Base-by-base conservation (phyloP, 2,797 vertebrate species). In the Sebastolobus altivelis region DNA sequence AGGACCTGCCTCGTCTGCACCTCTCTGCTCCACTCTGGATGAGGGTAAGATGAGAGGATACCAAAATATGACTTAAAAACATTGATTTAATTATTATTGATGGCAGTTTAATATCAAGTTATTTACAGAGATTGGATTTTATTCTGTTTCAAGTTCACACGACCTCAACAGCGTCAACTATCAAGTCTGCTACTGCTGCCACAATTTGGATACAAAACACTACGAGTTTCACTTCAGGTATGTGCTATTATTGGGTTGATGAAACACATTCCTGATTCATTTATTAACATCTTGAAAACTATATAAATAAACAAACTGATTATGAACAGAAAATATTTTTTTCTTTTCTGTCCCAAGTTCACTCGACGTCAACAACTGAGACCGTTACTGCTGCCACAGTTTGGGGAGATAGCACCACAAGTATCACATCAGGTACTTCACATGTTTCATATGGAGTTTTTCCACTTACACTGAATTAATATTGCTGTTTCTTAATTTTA, bases 21-120 rank as follows among this genome's bases (percentile, higher is more conserved):
- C 85, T 7, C 49, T 82, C 66, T 92, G 90, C 89, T 74, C 75
- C 52, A 95, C 94, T 59, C 71, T 91, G 33, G 83, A 87, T 31
- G 89, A 93, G 16, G 80, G 93, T 94, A 71, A 37, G 71, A 35
- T 8, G 0, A 43, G 20, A 54, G 1, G 6, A 27, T 18, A 46
- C 27, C 6, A 62, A 75, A 55, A 25, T 38, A 5, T 6, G 3
- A 52, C 20, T 8, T 8, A 10, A 35, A 54, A 37, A 25, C 1
- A 22, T 38, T 2, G 8, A 18, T 29, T 31, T 12, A 55, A 31
- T 38, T 43, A 6, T 59, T 4, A 38, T 46, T 18, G 31, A 29
- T 22, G 2, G 5, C 27, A 22, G 8, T 78, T 71, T 49, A 9
- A 71, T 49, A 27, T 69, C 9, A 25, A 70, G 8, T 9, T 1